Conservation (phyloP, 2,113 vertebrate genomes). For the Clupea harengus region DNA sequence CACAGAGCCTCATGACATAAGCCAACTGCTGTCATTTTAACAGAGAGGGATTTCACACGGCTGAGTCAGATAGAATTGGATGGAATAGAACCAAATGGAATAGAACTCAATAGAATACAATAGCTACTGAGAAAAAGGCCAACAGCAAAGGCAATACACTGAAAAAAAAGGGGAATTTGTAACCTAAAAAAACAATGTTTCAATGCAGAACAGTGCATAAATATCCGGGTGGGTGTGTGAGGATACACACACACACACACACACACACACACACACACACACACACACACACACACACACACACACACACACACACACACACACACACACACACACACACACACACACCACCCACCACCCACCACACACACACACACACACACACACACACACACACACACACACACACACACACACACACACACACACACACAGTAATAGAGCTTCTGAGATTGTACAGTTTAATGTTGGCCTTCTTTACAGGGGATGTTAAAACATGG, state of each 20-base stretch:
- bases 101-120: not conserved
- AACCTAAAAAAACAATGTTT: not conserved
- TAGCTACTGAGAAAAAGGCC: too few species aligned
- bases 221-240: too few species aligned
- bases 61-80: not conserved
- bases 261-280: not conserved
- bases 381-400: not conserved
- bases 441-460: not conserved
- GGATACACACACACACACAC: too few species aligned
- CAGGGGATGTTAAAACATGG: not conserved
- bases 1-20: not conserved
- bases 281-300: not conserved
- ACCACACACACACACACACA: not conserved
- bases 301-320: too few species aligned
- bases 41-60: not conserved
- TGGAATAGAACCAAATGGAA: not conserved
- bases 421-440: not conserved
- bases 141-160: not conserved
- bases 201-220: not conserved
- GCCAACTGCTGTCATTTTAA: not conserved
- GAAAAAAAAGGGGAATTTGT: not conserved
- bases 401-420: not conserved
- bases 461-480: not conserved
- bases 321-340: not conserved
- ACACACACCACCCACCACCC: not conserved